These are phyloP conservation scores for Dermochelys coriacea DNA, from an alignment of 2,797 vertebrate genomes.

Conservation along the genomic window DNA sequence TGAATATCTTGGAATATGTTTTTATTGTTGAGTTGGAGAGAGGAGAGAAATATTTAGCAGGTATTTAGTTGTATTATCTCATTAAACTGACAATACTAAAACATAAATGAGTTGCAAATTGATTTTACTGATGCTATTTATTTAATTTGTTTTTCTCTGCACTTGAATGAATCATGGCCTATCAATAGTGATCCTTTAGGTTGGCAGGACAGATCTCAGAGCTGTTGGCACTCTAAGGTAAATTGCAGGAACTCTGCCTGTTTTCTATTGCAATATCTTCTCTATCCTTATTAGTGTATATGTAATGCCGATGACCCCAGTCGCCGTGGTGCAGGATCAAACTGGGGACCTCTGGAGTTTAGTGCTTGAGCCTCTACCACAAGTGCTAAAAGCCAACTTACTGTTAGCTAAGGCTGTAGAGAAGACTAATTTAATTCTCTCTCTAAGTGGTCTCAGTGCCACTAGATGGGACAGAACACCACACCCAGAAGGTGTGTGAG, in stretches of 20 bases:
- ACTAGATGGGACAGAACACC: no score
- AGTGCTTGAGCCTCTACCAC: no score
- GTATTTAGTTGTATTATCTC: conserved; percentile 65
- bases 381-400: no score
- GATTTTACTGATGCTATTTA: conserved; percentile 66
- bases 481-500: no score
- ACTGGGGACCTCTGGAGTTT: no score
- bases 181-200: conserved; percentile 63
- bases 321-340: no score
- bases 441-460: no score
- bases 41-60: conserved; percentile 27
- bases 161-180: conserved; percentile 36
- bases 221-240: conserved; percentile 34
- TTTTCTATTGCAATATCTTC: neutral
- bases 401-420: no score
- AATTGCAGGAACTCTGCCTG: neutral
- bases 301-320: neutral
- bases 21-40: conserved; percentile 25
- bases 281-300: neutral
- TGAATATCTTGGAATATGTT: conserved; percentile 36
- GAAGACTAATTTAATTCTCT: no score
- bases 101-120: conserved; percentile 64
- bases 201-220: conserved; percentile 54
- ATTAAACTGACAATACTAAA: conserved; percentile 41
- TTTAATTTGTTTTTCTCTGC: conserved; percentile 63